A percentile compares a stretch with the other conserved stretches of the same genome.
Evolutionary conservation across 1,140 invertebrate species (phyloP).

Genomic region (Dendroctonus valens): DNA sequence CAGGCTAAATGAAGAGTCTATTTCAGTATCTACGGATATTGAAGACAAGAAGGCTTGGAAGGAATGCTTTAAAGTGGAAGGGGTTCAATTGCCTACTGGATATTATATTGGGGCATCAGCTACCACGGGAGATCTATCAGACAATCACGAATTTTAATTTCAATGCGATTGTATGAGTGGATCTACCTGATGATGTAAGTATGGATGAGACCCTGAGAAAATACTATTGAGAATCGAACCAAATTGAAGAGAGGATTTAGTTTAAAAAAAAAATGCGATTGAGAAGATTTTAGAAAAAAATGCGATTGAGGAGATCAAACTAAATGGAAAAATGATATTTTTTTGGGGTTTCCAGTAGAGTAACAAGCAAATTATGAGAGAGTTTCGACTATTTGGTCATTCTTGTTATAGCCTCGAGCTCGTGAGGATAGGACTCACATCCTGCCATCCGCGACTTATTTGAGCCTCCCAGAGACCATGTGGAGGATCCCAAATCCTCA

Average conservation of each 20-base stretch:
- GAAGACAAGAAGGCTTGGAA: constrained; percentile 92
- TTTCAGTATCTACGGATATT: constrained; percentile 84
- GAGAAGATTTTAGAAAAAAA: no score
- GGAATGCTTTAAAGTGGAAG: constrained; percentile 87
- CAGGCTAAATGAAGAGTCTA: not conserved
- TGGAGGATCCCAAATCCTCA: constrained; percentile 82
- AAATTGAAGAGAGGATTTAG: no score
- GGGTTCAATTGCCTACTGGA: constrained; percentile 89
- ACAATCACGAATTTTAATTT: constrained; percentile 96
- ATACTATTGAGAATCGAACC: not conserved
- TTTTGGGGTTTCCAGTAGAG: no score
- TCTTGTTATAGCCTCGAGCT: constrained; percentile 58
- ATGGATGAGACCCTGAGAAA: not conserved
- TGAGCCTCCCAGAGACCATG: constrained; percentile 81
- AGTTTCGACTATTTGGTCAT: not conserved
- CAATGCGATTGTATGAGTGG: constrained; percentile 86
- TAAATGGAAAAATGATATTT: no score
- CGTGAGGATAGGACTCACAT: constrained; percentile 72
- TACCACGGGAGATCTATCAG: constrained; percentile 94
- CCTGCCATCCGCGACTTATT: constrained; percentile 75
- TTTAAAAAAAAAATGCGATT: no score
- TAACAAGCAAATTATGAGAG: not conserved
- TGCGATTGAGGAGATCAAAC: no score
- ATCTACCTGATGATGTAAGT: constrained; percentile 69
- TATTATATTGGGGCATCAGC: constrained; percentile 95